Evolutionary conservation across 2,113 vertebrate species (phyloP), one percentile per base, ranked within the genome.

Genomic region (Sarotherodon lohbergeri): DNA sequence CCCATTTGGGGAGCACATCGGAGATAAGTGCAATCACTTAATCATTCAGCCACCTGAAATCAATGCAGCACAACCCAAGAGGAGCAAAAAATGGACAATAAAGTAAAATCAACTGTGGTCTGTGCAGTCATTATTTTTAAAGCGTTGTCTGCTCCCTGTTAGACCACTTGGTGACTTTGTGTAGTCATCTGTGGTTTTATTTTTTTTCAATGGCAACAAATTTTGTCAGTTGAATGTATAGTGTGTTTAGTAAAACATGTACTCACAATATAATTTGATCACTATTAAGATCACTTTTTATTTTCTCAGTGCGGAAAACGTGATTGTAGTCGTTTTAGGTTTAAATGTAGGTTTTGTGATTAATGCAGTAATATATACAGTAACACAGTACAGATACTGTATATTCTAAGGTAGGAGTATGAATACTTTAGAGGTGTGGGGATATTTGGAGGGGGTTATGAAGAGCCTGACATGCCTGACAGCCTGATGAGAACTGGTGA

Each of bases 401-500:
- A 66, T 66, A 68, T 68, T 61, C 17, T 80, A 86, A 86, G 80
- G 27, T 57, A 81, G 73, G 9, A 22, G 34, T 83, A 68, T 88
- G 73, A 82, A 48, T 81, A 86, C 39, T 86, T 66, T 78, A 50
- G 55, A 79, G 68, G 12, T 88, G 78, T 9, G 41, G 22, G 9
- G 48, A 6, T 43, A 50, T 83, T 46, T 80, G 50, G 63, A 79
- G 57, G 39, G 43, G 43, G 76, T 82, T 63, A 91, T 86, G 34
- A 85, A 71, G 84, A 88, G 56, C 39, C 41, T 85, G 61, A 86
- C 89, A 82, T 79, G 80, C 19, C 86, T 92, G 90, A 88, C 91
- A 93, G 83, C 41, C 54, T 87, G 86, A 93, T 92, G 90, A 90
- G 88, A 89, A 88, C 55, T 85, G 41, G 83, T 91, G 91, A 93